Evolutionary conservation across 2,888 invertebrate genomes (phyloP), one percentile per base, ranked within the genome.

Genomic region (Cantharis lateralis): DNA sequence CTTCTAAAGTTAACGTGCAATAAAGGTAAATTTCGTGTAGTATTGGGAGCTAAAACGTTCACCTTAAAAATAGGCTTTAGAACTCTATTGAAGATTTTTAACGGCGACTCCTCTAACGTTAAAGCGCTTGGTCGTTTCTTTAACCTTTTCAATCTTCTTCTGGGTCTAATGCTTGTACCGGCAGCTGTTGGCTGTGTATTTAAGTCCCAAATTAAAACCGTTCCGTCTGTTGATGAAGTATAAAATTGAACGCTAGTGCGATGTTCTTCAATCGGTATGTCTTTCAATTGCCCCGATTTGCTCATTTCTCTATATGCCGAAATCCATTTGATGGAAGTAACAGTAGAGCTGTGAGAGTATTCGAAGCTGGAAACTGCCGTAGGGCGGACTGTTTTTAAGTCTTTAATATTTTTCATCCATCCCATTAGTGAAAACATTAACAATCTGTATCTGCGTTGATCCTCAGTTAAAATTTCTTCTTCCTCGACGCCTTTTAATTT

Each of bases 181-280:
- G 48, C 48, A 13, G 48, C 9, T 9, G n/a, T 13, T 0, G 87
- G 86, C 79, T 85, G 86, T 76, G 89, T 89, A 79, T 92, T 91
- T 70, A 95, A 87, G 87, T 93, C 92, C 95, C 95, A 95, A 83
- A 94, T 91, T 62, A 92, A 89, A 68, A 95, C 89, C 0, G 88
- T 90, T 0, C 95, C 94, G 85, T 95, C 95, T 79, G 91, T 89
- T 24, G 93, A 91, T 20, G 91, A 90, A 0, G 93, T 92, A 2
- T 92, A 86, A 84, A 95, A 93, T 83, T 93, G 93, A 75, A 91
- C 87, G 10, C 92, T 89, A 15, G 85, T 82, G 10, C 84, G 83
- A 1, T 88, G 86, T 82, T 76, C 72, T 81, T 87, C 89, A 80
- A 84, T 86, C 0, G 82, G 86, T 74, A 88, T 87, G 74, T 83